Evolutionary conservation across 2,888 invertebrate genomes (phyloP), one percentile per base, ranked within the genome.

Genomic region (Maniola hyperantus): DNA sequence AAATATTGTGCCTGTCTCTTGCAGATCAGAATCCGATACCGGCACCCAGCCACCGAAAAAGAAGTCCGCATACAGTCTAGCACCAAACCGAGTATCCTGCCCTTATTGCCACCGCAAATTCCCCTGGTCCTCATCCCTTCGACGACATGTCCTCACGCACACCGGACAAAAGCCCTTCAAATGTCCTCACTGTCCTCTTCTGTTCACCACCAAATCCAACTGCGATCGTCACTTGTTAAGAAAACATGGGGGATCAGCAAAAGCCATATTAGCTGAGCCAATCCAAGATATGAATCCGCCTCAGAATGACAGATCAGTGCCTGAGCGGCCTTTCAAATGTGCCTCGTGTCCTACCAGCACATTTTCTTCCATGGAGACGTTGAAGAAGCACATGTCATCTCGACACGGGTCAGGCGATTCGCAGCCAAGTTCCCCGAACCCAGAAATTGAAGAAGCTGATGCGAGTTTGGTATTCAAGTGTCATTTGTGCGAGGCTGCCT

Each of bases 101-200:
- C 98, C 98, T 0, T 98, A 97, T 80, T 99, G 99, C 86, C 95
- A 96, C 76, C 94, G 99, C 50, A 97, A 97, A 82, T 99, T 99
- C 87, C 99, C 99, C 0, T 99, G 99, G 99, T 97, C 97, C 0
- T 98, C 98, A 36, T 99, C 98, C 0, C 93, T 99, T 34, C 95
- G 98, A n/a, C 94, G 99, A 10, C 99, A 99, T 84, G 97, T 99
- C 46, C 90, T 98, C 6, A 99, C 99, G 0, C 99, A 99, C 84
- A 99, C 99, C 0, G 98, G 97, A 1, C 98, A 99, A 82, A 99
- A 99, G 81, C 99, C 99, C 0, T 99, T 96, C 92, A 97, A 98
- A 81, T 99, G 99, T 85, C 96, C 97, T 0, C 96, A 97, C 79
- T 99, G 99, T 82, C 97, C 97, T 0, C 93, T 99, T 8, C 95